phyloP scores from a whole-genome alignment of 2,888 invertebrate genomes.

The Drosophila suboccidentalis region DNA sequence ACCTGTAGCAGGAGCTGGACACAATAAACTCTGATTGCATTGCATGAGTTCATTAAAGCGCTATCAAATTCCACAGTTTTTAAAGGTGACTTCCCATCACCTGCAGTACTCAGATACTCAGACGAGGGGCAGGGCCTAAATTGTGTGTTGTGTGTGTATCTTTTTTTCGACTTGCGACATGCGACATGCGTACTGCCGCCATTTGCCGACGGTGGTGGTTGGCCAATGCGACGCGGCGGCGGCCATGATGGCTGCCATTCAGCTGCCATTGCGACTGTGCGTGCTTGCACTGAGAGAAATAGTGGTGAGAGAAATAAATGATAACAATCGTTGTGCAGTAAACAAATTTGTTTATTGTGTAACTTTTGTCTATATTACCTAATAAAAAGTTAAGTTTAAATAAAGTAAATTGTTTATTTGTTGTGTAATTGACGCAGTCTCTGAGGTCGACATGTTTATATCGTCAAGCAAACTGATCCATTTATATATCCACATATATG shows the following conservation, averaged over 20 bases:
- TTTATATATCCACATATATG: not conserved
- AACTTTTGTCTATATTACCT: not conserved
- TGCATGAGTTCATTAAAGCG: conserved; percentile 64
- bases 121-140: conserved; percentile 43
- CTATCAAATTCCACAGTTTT: conserved; percentile 54
- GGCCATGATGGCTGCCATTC: conserved; percentile 43
- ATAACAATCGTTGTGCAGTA: not conserved
- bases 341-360: conserved; percentile 4
- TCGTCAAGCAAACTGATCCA: not conserved
- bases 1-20: not conserved
- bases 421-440: not conserved
- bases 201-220: conserved; percentile 47
- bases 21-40: conserved; percentile 49
- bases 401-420: conserved; percentile 5
- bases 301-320: too few species aligned
- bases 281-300: conserved; percentile 50
- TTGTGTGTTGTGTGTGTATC: conserved; percentile 39
- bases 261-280: conserved; percentile 50
- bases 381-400: conserved; percentile 1
- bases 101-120: not conserved
- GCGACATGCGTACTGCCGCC: conserved; percentile 68
- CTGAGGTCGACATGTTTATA: conserved; percentile 1
- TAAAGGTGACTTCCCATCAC: not conserved
- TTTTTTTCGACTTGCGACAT: conserved; percentile 26
- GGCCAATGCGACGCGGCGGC: conserved; percentile 56